phyloP scores from a whole-genome alignment of 1,140 invertebrate species.

The Luehdorfia chinensis region DNA sequence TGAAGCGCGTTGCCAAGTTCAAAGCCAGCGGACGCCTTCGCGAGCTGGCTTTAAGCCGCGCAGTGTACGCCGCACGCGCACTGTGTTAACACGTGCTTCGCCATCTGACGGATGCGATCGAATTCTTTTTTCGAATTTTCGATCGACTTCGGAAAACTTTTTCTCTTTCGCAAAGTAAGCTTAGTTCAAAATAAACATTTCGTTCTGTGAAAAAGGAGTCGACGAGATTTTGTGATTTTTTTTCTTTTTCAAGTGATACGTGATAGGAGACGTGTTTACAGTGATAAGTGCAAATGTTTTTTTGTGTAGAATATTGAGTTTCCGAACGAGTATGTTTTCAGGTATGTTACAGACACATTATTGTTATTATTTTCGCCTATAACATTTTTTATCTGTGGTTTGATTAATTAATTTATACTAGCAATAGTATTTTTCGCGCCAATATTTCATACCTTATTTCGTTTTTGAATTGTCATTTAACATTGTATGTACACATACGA shows the following conservation, averaged over 20 bases:
- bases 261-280: slow-evolving; percentile 12
- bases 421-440: neutral
- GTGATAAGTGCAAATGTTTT: neutral
- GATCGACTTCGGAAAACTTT: too few relatives aligned
- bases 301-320: neutral
- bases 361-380: neutral
- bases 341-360: neutral
- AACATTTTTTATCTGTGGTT: neutral
- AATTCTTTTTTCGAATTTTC: neutral
- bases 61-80: slow-evolving; percentile 50
- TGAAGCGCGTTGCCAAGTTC: slow-evolving; percentile 41
- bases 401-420: too few relatives aligned
- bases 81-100: slow-evolving; percentile 46
- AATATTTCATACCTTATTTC: neutral
- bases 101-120: slow-evolving; percentile 8
- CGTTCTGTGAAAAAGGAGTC: neutral
- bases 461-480: neutral
- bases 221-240: neutral
- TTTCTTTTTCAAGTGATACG: slow-evolving; percentile 17
- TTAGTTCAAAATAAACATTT: too few relatives aligned
- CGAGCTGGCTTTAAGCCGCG: slow-evolving; percentile 20
- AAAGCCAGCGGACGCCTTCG: slow-evolving; percentile 40
- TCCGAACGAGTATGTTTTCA: slow-evolving; percentile 10
- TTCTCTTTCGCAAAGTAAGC: too few relatives aligned
- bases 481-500: neutral